Base-by-base conservation (phyloP, 2,888 invertebrate species). In the Zele albiditarsus region DNA sequence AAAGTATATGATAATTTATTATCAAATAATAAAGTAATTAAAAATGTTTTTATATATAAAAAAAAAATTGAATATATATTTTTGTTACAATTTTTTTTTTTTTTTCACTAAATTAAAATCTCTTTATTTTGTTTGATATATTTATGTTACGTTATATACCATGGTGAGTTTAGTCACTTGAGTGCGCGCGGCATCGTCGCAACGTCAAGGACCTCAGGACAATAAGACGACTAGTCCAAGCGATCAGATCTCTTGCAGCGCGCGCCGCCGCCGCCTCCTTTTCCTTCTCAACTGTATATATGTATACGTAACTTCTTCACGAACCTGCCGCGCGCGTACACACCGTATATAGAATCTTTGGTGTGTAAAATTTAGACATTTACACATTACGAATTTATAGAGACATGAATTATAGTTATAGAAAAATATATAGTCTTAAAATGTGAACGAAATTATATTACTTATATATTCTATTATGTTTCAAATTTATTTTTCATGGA, bases 151-250 rank as follows among this genome's bases (percentile, higher is more conserved):
- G 38, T 33, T 38, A 16, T 63, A 63, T 38, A 16, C 33, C 63
- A 28, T 33, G 20, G 4, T 3, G 63, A 31, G 33, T 28, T 63
- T 33, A 53, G 28, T 33, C 63, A 63, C 23, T 27, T 31, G 28
- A 28, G 28, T 63, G 63, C 33, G n/a, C 63, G 53, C 53, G 53
- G 53, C 53, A 53, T 53, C 63, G 20, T 20, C 12, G 76, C 72
- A 80, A 73, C 80, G 82, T 83, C 84, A 83, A 84, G 82, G 80
- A 83, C 79, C 83, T 77, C 74, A 60, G 78, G 82, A 84, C 84
- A 82, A 84, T 83, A 83, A 85, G 81, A 82, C 80, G 76, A 82
- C 77, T 72, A 75, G 76, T 76, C 78, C 76, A 77, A 73, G 78
- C 81, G 81, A 83, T 84, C 81, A 83, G 81, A 84, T 83, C 84